Percentiles rank a stretch among this genome's conserved stretches.
These are phyloP conservation scores for Apostichopus japonicus DNA, from an alignment of 35 echinoderm and acorn worm species.

Conservation along the genomic window DNA sequence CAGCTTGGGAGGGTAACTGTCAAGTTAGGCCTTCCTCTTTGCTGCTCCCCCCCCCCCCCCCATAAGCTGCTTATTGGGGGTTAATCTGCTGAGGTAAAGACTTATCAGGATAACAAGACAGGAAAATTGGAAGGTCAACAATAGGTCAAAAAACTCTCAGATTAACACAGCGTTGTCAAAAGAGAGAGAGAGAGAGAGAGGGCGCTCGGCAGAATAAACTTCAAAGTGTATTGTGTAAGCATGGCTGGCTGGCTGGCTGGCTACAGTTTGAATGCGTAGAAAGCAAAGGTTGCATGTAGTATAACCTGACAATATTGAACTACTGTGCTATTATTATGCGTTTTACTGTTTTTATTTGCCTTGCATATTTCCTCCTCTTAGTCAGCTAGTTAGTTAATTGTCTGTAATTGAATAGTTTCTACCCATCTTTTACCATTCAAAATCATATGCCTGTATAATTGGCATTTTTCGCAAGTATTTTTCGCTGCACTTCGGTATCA, in stretches of 20 bases:
- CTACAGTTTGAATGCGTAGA: background rate
- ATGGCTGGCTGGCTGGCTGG: background rate
- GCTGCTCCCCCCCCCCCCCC: background rate
- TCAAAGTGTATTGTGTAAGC: background rate
- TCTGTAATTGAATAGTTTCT: too few relatives aligned
- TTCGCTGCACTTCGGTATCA: too few relatives aligned
- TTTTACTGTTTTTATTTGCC: too few relatives aligned
- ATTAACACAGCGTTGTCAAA: background rate
- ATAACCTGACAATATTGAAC: too few relatives aligned
- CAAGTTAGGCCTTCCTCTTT: background rate
- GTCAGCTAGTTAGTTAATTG: too few relatives aligned
- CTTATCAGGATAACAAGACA: background rate
- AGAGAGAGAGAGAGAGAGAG: background rate
- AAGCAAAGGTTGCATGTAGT: too few relatives aligned
- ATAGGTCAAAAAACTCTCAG: background rate
- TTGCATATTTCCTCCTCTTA: too few relatives aligned
- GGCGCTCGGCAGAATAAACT: background rate
- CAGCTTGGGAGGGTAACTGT: slow-evolving; percentile 6
- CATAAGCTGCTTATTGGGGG: background rate
- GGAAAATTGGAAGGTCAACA: background rate
- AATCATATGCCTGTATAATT: too few relatives aligned
- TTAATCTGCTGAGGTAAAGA: slow-evolving; percentile 5
- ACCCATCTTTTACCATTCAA: too few relatives aligned
- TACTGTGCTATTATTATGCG: too few relatives aligned
- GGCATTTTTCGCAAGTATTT: too few relatives aligned